These are phyloP conservation scores for Alviniconcha marisindica DNA, from an alignment of 1,140 invertebrate genomes.

Conservation along the genomic window DNA sequence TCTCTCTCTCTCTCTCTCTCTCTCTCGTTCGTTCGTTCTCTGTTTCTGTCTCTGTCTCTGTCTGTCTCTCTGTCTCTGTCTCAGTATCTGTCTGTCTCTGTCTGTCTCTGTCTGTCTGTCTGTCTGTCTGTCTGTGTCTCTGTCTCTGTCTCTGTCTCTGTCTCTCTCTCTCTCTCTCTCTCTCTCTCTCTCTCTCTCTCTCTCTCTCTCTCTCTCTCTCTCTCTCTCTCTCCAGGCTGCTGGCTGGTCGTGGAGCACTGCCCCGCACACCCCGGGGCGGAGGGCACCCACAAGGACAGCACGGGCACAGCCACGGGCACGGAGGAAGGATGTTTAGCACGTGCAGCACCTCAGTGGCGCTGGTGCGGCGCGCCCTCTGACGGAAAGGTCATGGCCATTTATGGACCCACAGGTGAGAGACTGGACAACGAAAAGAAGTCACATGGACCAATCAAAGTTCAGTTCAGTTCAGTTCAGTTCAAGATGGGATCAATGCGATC, in stretches of 20 bases:
- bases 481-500: no score
- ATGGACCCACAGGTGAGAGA: slow-evolving; percentile 51
- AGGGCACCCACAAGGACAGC: slow-evolving; percentile 45
- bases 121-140: no score
- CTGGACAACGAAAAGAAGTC: no score
- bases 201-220: not conserved
- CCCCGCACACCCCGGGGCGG: slow-evolving; percentile 20
- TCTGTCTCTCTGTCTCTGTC: no score
- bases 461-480: no score
- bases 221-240: slow-evolving; percentile 42
- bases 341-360: slow-evolving; percentile 50
- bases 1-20: no score
- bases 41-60: no score
- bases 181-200: no score
- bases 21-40: no score
- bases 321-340: slow-evolving; percentile 47
- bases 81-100: no score
- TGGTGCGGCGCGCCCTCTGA: slow-evolving; percentile 43
- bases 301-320: slow-evolving; percentile 31
- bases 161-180: not conserved
- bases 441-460: no score
- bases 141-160: no score
- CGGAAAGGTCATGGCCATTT: slow-evolving; percentile 45
- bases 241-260: slow-evolving; percentile 51
- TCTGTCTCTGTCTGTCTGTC: not conserved